Conservation (phyloP, 2,113 vertebrate species). For the Lonchura striata region DNA sequence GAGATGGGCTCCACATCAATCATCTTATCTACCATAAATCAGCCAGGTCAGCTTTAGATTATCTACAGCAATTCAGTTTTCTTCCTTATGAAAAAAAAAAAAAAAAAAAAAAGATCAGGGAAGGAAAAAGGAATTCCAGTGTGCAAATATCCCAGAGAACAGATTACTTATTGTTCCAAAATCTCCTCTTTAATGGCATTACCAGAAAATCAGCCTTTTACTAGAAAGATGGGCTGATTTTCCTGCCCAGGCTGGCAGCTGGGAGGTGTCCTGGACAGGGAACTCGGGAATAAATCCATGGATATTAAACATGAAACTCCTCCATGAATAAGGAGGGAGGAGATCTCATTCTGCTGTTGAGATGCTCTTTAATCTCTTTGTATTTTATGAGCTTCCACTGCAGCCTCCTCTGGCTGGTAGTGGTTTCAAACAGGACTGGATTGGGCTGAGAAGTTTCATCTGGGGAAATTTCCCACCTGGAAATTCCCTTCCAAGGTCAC, state of each 20-base stretch:
- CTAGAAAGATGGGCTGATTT: constrained; percentile 54
- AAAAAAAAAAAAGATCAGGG: neutral
- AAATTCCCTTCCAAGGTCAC: neutral
- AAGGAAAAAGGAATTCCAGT: neutral
- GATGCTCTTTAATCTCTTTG: neutral
- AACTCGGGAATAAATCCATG: neutral
- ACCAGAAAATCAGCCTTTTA: constrained; percentile 27
- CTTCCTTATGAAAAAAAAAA: neutral
- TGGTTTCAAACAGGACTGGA: neutral
- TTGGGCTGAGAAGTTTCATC: neutral
- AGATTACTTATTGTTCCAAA: constrained; percentile 49
- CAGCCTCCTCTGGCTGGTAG: neutral
- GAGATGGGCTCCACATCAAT: neutral
- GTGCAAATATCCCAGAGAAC: constrained; percentile 27
- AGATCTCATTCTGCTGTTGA: neutral
- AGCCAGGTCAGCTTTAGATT: neutral
- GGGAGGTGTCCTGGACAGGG: constrained; percentile 36
- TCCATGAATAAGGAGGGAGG: neutral
- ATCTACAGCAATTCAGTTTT: neutral
- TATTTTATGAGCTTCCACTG: neutral
- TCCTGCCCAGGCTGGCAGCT: constrained; percentile 34
- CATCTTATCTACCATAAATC: neutral
- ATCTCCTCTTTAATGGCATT: constrained; percentile 38
- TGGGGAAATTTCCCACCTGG: neutral
- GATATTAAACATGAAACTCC: neutral